Evolutionary conservation across 2,797 vertebrate species (phyloP), one percentile per base, ranked within the genome.

Genomic region (Aeoliscus strigatus): DNA sequence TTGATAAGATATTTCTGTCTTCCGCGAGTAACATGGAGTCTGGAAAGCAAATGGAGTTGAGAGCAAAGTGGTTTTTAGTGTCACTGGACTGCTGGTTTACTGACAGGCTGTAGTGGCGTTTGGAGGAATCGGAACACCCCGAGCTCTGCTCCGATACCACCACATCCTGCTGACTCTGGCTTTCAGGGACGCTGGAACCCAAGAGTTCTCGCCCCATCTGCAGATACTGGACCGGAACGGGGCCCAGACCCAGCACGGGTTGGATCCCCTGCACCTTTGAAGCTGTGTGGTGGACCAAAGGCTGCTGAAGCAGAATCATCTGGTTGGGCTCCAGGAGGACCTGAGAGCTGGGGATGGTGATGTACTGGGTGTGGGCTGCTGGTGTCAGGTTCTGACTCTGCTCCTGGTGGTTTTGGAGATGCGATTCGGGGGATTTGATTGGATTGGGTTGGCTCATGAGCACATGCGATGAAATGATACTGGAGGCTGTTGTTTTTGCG

Each of bases 1-100:
- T 97, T 70, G 95, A 98, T 56, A 99, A 85, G 79, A 99, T 97
- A 78, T 91, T 94, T 72, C 94, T 90, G 38, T 98, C 96, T 67
- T 98, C 96, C 5, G 81, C 86, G 33, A 99, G 90, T 14, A 99
- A 85, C 81, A 98, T 93, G 1, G 94, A 93, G 45, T 99, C 95
- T 13, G 94, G 89, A 50, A 99, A 99, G 80, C 94, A 97, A 77
- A 98, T 93, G 24, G 94, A 94, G 83, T 91, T 93, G 33, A 98
- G 90, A 52, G 90, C 84, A 86, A 94, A 98, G 43, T 96, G 94
- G 82, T 91, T 94, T 76, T 98, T 99, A 65, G 89, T 78, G 54
- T 96, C 92, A 10, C 91, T 87, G 26, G 75, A 24, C 34, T 80
- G 85, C 35, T 89, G 91, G 82, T 79, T 86, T 37, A 63, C 37